Percentiles rank a stretch among this genome's conserved stretches.
Conservation (phyloP, 2,888 invertebrate genomes). For the Sesia apiformis region DNA sequence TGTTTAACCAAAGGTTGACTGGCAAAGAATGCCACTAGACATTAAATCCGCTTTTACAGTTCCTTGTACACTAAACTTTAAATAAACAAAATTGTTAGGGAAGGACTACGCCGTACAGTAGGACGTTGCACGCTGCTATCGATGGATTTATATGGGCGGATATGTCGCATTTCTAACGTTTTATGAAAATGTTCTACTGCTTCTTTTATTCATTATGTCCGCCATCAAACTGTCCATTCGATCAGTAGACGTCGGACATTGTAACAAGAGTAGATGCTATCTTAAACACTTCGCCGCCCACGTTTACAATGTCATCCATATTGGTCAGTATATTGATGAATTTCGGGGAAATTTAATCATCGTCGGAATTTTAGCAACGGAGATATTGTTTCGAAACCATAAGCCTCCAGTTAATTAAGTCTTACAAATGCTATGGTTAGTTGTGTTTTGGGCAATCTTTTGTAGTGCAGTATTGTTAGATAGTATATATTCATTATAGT, state of each 20-base stretch:
- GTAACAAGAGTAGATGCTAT: conserved; percentile 13
- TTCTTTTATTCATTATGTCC: background rate
- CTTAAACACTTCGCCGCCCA: conserved; percentile 2
- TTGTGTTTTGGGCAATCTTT: conserved; percentile 20
- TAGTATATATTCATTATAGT: no score
- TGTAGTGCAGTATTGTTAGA: background rate
- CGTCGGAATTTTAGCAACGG: conserved; percentile 23
- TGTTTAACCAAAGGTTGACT: no score
- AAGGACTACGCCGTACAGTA: no score
- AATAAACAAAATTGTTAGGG: no score
- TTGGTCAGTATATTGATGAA: conserved; percentile 19
- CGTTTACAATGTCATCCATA: background rate
- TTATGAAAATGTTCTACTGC: background rate
- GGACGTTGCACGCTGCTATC: no score
- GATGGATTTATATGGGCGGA: no score
- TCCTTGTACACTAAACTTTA: no score
- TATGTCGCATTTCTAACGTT: no score
- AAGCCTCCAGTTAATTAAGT: conserved; percentile 27
- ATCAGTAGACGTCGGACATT: background rate
- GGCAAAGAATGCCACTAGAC: no score
- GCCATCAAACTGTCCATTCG: background rate
- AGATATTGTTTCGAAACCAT: conserved; percentile 30
- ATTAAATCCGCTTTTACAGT: no score
- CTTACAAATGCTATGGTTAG: conserved; percentile 22
- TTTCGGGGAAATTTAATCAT: conserved; percentile 40